A percentile compares a stretch with the other conserved stretches of the same genome.
These are phyloP conservation scores for Drosophila longiperda DNA, from an alignment of 2,888 invertebrate genomes.

Conservation along the genomic window DNA sequence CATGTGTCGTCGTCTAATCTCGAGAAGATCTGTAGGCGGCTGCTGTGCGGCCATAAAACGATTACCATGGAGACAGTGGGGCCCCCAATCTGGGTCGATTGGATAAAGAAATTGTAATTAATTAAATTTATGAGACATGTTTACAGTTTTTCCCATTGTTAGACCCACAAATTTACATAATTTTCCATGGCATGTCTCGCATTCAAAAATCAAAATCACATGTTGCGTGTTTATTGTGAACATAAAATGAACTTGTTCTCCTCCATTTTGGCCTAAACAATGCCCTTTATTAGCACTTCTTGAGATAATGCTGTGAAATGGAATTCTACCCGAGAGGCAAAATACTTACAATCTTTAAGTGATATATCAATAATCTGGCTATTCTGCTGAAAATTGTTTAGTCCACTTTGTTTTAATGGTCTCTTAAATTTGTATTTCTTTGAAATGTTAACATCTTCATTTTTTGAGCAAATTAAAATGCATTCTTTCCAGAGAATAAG, in stretches of 20 bases:
- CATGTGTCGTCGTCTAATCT: constrained; percentile 62
- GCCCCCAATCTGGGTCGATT: constrained; percentile 66
- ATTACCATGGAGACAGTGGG: constrained; percentile 53
- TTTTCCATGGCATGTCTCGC: constrained; percentile 49
- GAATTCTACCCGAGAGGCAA: background rate
- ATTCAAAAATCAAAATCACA: constrained; percentile 65
- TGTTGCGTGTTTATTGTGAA: constrained; percentile 60
- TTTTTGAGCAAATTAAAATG: background rate
- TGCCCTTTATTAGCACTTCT: constrained; percentile 45
- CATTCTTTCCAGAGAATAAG: background rate
- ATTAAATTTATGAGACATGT: constrained; percentile 79
- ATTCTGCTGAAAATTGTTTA: background rate
- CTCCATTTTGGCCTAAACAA: constrained; percentile 39
- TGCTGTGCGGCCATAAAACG: constrained; percentile 75
- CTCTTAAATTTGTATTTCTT: background rate
- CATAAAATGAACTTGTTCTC: constrained; percentile 61
- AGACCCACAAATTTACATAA: constrained; percentile 64
- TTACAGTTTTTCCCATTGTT: constrained; percentile 77
- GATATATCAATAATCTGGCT: constrained; percentile 35
- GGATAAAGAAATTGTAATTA: constrained; percentile 80
- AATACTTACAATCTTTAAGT: constrained; percentile 15
- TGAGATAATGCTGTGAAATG: constrained; percentile 14
- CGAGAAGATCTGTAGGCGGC: constrained; percentile 70
- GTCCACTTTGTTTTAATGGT: background rate
- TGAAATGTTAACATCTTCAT: background rate